phyloP scores from a whole-genome alignment of 2,113 vertebrate genomes.

The Harpagus bidentatus region DNA sequence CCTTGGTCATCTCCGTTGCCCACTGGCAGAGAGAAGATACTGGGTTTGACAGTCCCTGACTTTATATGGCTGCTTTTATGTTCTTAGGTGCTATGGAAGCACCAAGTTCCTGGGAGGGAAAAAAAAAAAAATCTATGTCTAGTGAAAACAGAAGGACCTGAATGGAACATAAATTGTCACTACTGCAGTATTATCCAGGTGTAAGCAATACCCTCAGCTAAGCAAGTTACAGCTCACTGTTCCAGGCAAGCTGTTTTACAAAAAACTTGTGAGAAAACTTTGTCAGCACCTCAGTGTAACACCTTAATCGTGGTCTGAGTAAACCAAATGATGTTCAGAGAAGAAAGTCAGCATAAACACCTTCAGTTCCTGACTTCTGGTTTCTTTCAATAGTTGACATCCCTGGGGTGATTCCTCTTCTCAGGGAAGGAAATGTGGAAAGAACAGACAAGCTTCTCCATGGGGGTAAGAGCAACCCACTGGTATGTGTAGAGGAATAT shows the following conservation, averaged over 20 bases:
- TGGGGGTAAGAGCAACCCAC: not conserved
- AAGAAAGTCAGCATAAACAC: not conserved
- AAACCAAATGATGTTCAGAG: not conserved
- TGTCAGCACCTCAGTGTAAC: not conserved
- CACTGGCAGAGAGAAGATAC: not conserved
- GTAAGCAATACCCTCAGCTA: not conserved
- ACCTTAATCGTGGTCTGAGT: not conserved
- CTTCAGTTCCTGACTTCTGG: not conserved
- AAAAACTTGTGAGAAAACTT: not conserved
- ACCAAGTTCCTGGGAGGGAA: not conserved
- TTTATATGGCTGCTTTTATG: not conserved
- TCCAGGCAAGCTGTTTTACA: not conserved
- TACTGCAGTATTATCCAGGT: not conserved
- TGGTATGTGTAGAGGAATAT: not conserved
- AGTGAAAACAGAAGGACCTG: not conserved
- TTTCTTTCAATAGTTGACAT: not conserved
- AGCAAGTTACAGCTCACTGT: not conserved
- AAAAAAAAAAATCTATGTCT: not conserved
- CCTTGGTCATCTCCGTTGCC: not conserved
- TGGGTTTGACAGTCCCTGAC: not conserved
- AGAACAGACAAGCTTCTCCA: not conserved
- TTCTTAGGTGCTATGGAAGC: not conserved
- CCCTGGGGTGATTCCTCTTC: not conserved
- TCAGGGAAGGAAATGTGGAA: not conserved
- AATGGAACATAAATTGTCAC: not conserved